phyloP scores from a whole-genome alignment of 2,113 vertebrate species.

The Triplophysa dalaica region DNA sequence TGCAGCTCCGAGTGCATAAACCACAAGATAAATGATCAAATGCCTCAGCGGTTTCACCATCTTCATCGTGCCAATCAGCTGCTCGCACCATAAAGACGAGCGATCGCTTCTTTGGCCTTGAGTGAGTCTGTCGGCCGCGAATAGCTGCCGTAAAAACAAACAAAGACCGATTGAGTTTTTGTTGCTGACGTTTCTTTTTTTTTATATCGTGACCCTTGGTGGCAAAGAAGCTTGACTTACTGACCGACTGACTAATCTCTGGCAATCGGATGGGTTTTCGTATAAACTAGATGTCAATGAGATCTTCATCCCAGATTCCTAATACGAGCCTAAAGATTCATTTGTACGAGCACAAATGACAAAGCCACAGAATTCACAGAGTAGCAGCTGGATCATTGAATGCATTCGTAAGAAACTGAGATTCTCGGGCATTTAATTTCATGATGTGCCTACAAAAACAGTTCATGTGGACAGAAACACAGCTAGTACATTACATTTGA shows the following conservation, averaged over 20 bases:
- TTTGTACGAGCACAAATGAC: conserved; percentile 59
- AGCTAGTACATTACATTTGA: background rate
- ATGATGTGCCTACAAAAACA: background rate
- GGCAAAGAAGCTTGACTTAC: conserved; percentile 49
- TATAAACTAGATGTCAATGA: conserved; percentile 14
- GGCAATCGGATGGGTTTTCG: conserved; percentile 34
- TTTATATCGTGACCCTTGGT: conserved; percentile 51
- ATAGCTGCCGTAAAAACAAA: conserved; percentile 67
- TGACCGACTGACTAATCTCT: conserved; percentile 44
- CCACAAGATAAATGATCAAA: conserved; percentile 18
- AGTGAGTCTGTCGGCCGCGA: conserved; percentile 58
- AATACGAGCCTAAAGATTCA: conserved; percentile 48
- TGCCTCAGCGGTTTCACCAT: background rate
- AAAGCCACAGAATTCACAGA: conserved; percentile 37
- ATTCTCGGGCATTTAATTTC: background rate
- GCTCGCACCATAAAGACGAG: conserved; percentile 34
- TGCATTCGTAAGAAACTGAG: background rate
- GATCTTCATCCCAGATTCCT: conserved; percentile 17
- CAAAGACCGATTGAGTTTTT: conserved; percentile 56
- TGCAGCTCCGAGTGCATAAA: conserved; percentile 18
- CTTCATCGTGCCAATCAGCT: conserved; percentile 17
- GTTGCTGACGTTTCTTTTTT: conserved; percentile 59
- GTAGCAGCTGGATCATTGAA: conserved; percentile 6
- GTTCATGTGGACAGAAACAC: background rate
- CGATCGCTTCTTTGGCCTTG: conserved; percentile 69